Evolutionary conservation across 2,888 invertebrate species (phyloP).

Genomic region (Calameuta filiformis): DNA sequence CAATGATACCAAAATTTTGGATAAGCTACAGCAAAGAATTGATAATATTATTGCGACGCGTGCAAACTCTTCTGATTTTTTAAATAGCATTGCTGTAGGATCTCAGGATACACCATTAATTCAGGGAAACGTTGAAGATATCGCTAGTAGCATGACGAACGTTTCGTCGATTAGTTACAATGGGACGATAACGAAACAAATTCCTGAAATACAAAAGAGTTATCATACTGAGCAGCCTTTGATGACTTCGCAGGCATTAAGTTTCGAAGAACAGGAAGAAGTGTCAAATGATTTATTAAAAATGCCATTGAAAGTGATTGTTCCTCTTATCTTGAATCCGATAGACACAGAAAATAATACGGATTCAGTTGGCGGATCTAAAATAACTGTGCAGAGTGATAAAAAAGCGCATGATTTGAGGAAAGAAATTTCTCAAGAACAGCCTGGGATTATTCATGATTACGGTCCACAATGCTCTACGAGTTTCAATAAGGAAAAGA

Average conservation of each 20-base stretch:
- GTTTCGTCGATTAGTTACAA: not conserved
- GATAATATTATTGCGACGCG: not conserved
- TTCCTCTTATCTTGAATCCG: not conserved
- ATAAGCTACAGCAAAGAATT: not conserved
- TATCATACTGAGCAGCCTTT: not conserved
- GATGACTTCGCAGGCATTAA: not conserved
- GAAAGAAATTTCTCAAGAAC: not conserved
- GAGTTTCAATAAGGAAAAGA: not conserved
- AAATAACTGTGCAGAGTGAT: not conserved
- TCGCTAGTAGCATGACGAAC: not conserved
- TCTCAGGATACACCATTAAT: not conserved
- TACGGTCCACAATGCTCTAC: not conserved
- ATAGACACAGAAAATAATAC: not conserved
- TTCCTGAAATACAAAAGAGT: not conserved
- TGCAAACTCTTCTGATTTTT: not conserved
- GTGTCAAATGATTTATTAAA: not conserved
- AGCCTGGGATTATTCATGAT: not conserved
- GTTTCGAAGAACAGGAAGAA: not conserved
- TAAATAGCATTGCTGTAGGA: not conserved
- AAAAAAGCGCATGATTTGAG: not conserved
- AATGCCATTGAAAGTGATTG: not conserved
- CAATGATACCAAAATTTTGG: not conserved
- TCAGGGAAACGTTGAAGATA: not conserved
- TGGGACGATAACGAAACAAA: not conserved
- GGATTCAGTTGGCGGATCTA: not conserved